Evolutionary conservation across 1,140 invertebrate species (phyloP), one percentile per base, ranked within the genome.

Genomic region (Eriocheir sinensis): DNA sequence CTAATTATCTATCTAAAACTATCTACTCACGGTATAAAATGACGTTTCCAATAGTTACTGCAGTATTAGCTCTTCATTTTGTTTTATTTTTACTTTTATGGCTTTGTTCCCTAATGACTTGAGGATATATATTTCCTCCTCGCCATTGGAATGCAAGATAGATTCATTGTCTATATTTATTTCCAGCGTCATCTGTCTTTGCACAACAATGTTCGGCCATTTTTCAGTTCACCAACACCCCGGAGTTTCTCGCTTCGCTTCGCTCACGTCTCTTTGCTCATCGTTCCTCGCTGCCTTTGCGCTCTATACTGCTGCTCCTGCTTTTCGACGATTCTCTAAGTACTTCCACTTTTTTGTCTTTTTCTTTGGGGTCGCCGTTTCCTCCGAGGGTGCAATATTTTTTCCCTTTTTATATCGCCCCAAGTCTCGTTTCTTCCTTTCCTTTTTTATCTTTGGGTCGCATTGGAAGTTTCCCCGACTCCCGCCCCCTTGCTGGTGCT

Each of bases 121-220:
- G 48, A 17, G n/a, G 60, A 72, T 72, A 21, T 72, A 21, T 72
- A 72, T 72, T 72, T 72, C 21, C 60, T 72, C 60, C n/a, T n/a
- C 60, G 60, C 27, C 60, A n/a, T n/a, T 72, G 60, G n/a, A 21
- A 72, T 72, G 60, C 27, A 72, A 72, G 60, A 72, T 72, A 72
- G 6, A 72, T 72, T 72, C 60, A 72, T 72, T 72, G 60, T 72
- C 60, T 72, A 72, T 72, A 72, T 72, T n/a, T 72, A n/a, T 72
- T 15, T 48, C 60, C 60, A 27, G 60, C 27, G 60, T 72, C 60
- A 72, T 72, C 60, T 72, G 60, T n/a, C 60, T 72, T 72, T n/a
- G 60, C 60, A 72, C 60, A n/a, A 21, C 60, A 72, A 21, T n/a
- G 60, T 72, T 72, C 60, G 21, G 8, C 60, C 27, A 72, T 72